Conservation (phyloP, 2,888 invertebrate genomes). For the Tromatobia lineatoria region DNA sequence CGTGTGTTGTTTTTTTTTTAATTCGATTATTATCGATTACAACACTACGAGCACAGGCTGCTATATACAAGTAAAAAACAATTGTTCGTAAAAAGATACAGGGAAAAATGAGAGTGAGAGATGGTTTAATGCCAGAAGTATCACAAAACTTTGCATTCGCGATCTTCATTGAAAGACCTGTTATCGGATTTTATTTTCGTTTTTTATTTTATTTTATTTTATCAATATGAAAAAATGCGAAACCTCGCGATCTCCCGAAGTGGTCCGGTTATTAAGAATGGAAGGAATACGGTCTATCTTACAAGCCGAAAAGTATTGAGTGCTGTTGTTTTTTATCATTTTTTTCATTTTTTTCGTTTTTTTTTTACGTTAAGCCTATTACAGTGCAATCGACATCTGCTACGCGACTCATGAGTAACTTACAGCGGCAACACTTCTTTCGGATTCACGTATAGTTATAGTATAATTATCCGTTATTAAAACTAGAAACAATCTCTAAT, state of each 20-base stretch:
- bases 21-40: constrained; percentile 62
- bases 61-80: constrained; percentile 66
- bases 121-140: constrained; percentile 68
- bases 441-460: constrained; percentile 66
- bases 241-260: constrained; percentile 71
- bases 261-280: constrained; percentile 72
- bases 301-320: constrained; percentile 78
- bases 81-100: constrained; percentile 57
- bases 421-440: constrained; percentile 69
- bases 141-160: constrained; percentile 67
- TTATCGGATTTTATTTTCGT: constrained; percentile 42
- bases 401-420: constrained; percentile 63
- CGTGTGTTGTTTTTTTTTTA: constrained; percentile 28
- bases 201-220: constrained; percentile 28
- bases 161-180: constrained; percentile 62
- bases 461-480: constrained; percentile 76
- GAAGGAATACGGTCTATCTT: constrained; percentile 82
- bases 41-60: constrained; percentile 56
- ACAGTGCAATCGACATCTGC: constrained; percentile 62
- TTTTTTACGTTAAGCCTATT: constrained; percentile 52
- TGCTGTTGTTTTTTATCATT: constrained; percentile 72
- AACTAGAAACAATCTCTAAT: constrained; percentile 85
- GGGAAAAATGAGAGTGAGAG: constrained; percentile 4
- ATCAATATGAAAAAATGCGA: constrained; percentile 66
- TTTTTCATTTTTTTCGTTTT: constrained; percentile 27